phyloP scores from a whole-genome alignment of 2,113 vertebrate genomes.

The Aegotheles bennettii region DNA sequence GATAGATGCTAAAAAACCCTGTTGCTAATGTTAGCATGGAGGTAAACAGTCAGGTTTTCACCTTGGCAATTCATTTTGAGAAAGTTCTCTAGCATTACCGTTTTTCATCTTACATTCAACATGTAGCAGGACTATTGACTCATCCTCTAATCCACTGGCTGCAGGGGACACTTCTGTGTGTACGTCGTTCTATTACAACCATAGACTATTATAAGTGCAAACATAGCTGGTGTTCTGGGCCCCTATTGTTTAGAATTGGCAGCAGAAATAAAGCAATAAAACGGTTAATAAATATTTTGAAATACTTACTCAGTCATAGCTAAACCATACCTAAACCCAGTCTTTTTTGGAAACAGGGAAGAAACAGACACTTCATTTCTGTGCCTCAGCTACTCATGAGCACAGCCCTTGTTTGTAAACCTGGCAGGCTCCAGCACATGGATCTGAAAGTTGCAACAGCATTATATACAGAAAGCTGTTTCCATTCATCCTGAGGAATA shows the following conservation, averaged over 20 bases:
- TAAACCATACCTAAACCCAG: slow-evolving; percentile 14
- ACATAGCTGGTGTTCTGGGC: neutral
- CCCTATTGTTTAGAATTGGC: slow-evolving; percentile 32
- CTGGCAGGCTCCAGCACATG: neutral
- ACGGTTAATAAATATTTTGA: slow-evolving; percentile 60
- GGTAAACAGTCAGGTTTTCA: neutral
- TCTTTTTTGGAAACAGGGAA: slow-evolving; percentile 21
- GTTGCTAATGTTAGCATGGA: neutral
- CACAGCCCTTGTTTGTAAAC: slow-evolving; percentile 1
- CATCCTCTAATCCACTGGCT: neutral
- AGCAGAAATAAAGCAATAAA: slow-evolving; percentile 56
- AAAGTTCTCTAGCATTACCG: neutral
- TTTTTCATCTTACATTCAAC: neutral
- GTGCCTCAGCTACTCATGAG: neutral
- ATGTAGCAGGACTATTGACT: neutral
- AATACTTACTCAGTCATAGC: slow-evolving; percentile 51
- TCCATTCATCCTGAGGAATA: neutral
- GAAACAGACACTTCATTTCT: slow-evolving; percentile 48
- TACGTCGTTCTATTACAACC: neutral
- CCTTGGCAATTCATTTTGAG: neutral
- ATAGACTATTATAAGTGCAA: neutral
- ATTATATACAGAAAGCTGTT: neutral
- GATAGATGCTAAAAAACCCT: neutral
- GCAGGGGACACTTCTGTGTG: neutral
- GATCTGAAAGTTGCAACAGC: neutral